Percentiles rank a stretch among this genome's conserved stretches.
Evolutionary conservation across 2,113 vertebrate species (phyloP).

Genomic region (Pachycephala philippinensis): DNA sequence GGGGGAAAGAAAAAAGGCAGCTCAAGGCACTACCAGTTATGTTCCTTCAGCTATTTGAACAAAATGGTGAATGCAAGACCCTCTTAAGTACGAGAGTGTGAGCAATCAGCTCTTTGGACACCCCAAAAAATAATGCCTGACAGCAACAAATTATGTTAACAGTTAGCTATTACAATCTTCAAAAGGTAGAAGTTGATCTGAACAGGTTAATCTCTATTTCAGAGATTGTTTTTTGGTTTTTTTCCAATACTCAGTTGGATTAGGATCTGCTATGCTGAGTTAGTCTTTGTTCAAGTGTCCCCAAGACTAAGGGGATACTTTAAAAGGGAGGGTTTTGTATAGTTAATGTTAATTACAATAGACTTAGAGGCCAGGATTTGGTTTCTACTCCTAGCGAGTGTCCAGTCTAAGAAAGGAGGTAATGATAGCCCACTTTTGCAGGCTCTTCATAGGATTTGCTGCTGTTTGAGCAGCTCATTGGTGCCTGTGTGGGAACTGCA

Average conservation of each 20-base stretch:
- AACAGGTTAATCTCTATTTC: not conserved
- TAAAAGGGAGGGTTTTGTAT: not conserved
- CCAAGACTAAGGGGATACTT: not conserved
- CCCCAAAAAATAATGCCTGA: not conserved
- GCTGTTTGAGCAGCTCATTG: not conserved
- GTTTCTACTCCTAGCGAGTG: not conserved
- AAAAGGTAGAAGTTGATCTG: not conserved
- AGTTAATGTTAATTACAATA: not conserved
- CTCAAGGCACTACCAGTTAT: not conserved
- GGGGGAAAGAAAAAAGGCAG: not conserved
- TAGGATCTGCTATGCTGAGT: not conserved
- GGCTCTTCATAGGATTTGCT: not conserved
- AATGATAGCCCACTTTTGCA: not conserved
- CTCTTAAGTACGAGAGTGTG: not conserved
- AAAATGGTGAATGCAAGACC: not conserved
- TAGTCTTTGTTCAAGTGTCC: not conserved
- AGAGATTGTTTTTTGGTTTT: not conserved
- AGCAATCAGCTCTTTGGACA: not conserved
- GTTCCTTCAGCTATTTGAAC: not conserved
- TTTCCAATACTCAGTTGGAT: not conserved
- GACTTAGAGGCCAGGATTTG: not conserved
- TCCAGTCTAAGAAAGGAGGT: not conserved
- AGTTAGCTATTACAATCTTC: not conserved
- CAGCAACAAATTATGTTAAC: not conserved
- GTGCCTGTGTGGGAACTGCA: not conserved